Evolutionary conservation across 2,888 invertebrate species (phyloP).

Genomic region (Sinelater perroti): DNA sequence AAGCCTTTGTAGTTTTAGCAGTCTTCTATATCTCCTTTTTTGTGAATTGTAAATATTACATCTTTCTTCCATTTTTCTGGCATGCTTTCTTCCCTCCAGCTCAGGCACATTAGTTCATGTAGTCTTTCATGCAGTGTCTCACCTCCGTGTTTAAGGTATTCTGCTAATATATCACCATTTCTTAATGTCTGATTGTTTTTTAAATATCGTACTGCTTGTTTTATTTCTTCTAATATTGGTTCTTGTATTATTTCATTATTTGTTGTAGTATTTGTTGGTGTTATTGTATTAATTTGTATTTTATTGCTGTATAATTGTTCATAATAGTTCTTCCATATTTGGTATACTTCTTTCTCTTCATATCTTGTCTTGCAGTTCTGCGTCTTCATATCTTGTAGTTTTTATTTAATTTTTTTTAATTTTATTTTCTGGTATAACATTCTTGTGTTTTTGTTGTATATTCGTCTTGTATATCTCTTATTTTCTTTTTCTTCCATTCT

Average conservation of each 20-base stretch:
- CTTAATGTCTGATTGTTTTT: not conserved
- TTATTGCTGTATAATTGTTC: not conserved
- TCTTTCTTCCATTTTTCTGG: constrained; percentile 7
- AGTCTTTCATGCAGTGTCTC: not conserved
- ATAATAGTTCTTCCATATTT: not conserved
- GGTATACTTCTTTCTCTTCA: no score
- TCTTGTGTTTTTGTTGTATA: constrained; percentile 1
- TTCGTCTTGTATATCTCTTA: constrained; percentile 1
- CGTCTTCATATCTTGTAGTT: not conserved
- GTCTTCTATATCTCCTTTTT: constrained; percentile 6
- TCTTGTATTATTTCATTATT: constrained; percentile 3
- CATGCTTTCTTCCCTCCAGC: constrained; percentile 11
- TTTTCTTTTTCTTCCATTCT: no score
- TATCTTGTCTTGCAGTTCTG: not conserved
- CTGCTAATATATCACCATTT: not conserved
- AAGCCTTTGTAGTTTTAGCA: not conserved
- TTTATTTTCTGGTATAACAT: not conserved
- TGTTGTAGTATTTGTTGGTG: not conserved
- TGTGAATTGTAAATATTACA: constrained; percentile 4
- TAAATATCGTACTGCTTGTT: constrained; percentile 1
- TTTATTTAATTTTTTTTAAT: not conserved
- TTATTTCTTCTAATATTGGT: not conserved
- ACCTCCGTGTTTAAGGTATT: constrained; percentile 1
- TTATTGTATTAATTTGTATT: not conserved
- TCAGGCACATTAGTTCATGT: constrained; percentile 3